Base-by-base conservation (phyloP, 2,113 vertebrate genomes). In the Rhynchomys soricoides region DNA sequence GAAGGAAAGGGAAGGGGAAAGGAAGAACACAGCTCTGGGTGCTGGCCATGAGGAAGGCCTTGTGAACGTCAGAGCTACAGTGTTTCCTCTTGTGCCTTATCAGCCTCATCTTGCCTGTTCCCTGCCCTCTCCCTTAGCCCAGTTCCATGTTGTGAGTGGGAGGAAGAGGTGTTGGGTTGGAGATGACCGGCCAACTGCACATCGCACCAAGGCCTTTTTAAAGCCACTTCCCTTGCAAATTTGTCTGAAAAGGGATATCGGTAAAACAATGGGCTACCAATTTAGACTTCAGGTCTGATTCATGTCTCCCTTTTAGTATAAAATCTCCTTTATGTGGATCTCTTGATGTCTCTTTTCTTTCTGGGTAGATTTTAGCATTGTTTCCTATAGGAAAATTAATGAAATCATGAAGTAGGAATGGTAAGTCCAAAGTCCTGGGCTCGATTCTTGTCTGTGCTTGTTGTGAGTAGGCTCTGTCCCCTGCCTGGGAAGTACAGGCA, bases 251-350 rank as follows among this genome's bases (percentile, higher is more conserved):
- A 88, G 95, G 94, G 92, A 90, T 93, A 97, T 96, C 48, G 81
- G 0, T 17, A 90, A 95, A 97, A 98, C 96, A 97, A 97, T 97
- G 95, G 96, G 66, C 92, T 71, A 50, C 93, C 86, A 96, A 64
- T 92, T 92, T 96, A 93, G 98, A 91, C 92, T 93, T 96, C 90
- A 91, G 95, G 94, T 92, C 97, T 90, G 89, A 90, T 34, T 95
- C 40, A 43, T 55, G 52, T 89, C 73, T 95, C 86, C 78, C 96
- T 95, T 74, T 64, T 95, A 91, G 66, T 90, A 96, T 90, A 52
- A 45, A 34, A 62, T 79, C 90, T 93, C 93, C 93, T 86, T 85
- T 64, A 22, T 7, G 82, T 11, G 26, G 45, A 24, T 52, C 55
- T 86, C 45, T 92, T 79, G 40, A 31, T 88, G 66, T 55, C 37